A percentile compares a stretch with the other conserved stretches of the same genome.
These are phyloP conservation scores for Delia radicum DNA, from an alignment of 1,140 invertebrate species.

Conservation along the genomic window DNA sequence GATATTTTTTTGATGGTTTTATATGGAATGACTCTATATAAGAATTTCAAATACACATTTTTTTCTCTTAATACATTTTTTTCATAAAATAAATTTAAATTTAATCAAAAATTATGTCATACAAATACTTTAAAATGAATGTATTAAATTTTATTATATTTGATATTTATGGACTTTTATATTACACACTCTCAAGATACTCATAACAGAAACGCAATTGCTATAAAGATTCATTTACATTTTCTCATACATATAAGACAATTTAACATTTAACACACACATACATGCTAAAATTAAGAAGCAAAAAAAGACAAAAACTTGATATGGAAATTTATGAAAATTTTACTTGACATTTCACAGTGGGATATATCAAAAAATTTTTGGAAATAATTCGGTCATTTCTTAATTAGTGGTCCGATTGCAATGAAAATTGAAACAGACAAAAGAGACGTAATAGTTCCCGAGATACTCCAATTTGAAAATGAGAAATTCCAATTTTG, in stretches of 20 bases:
- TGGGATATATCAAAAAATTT: no score
- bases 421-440: no score
- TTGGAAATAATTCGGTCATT: no score
- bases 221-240: background rate
- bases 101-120: background rate
- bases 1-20: no score
- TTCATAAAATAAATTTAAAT: background rate
- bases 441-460: no score
- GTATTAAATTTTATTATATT: background rate
- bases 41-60: background rate
- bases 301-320: background rate
- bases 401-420: no score
- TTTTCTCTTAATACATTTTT: background rate
- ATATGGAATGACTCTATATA: no score
- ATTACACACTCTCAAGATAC: constrained; percentile 8
- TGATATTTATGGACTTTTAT: background rate
- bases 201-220: background rate
- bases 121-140: background rate
- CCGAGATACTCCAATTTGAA: no score
- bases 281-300: background rate
- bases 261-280: background rate
- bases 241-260: background rate
- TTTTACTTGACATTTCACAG: background rate
- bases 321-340: background rate
- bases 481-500: no score